phyloP scores from a whole-genome alignment of 2,113 vertebrate genomes.

The Nycticryphes semicollaris region DNA sequence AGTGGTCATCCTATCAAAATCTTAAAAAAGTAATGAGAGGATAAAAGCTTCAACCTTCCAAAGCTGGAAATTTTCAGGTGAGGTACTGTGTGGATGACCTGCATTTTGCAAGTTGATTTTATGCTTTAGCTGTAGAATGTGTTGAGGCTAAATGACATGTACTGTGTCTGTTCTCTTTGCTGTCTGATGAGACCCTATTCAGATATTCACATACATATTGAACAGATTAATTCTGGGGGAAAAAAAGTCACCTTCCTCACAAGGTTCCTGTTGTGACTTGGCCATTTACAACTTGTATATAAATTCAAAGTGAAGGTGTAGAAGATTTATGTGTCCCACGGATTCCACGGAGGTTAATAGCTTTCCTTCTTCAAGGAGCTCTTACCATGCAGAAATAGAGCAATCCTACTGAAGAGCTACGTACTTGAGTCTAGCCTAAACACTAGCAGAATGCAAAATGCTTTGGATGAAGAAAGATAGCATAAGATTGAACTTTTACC shows the following conservation, averaged over 20 bases:
- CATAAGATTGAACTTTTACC: not conserved
- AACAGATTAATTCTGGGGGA: not conserved
- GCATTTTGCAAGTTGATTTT: not conserved
- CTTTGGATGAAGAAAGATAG: not conserved
- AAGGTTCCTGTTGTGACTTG: not conserved
- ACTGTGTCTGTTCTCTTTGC: not conserved
- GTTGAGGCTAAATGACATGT: not conserved
- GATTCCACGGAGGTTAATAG: slow-evolving; percentile 46
- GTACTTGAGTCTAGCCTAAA: not conserved
- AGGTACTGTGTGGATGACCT: not conserved
- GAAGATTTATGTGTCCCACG: not conserved
- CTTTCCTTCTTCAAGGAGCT: slow-evolving; percentile 44
- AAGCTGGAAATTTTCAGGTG: not conserved
- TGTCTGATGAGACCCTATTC: not conserved
- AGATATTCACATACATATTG: not conserved
- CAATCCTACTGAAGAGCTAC: not conserved
- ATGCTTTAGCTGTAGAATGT: not conserved
- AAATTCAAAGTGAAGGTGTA: not conserved
- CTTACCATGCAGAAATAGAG: slow-evolving; percentile 37
- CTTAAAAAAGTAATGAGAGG: not conserved
- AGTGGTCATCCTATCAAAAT: not conserved
- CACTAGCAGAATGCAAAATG: not conserved
- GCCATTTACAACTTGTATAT: not conserved
- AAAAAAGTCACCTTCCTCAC: not conserved
- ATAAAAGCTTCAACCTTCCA: not conserved